A percentile compares a stretch with the other conserved stretches of the same genome.
These are phyloP conservation scores for Parnassius orleans DNA, from an alignment of 2,888 invertebrate genomes.

Conservation along the genomic window DNA sequence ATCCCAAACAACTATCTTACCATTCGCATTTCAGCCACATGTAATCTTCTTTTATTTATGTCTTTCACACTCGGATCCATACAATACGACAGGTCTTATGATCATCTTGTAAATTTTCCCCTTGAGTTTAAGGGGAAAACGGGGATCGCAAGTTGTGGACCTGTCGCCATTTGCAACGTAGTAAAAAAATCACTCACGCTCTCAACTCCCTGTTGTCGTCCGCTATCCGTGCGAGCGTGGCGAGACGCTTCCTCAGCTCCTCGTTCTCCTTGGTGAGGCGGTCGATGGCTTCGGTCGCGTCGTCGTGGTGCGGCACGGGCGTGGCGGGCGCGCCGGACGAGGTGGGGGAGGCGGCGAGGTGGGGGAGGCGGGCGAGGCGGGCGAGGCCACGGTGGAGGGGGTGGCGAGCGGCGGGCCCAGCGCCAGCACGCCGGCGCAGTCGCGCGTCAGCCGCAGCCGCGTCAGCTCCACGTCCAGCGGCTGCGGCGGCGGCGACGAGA, in stretches of 20 bases:
- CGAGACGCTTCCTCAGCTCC: slow-evolving; percentile 69
- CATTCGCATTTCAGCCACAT: too few relatives aligned
- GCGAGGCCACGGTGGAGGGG: slow-evolving; percentile 46
- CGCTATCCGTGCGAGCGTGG: slow-evolving; percentile 73
- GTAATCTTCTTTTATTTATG: too few relatives aligned
- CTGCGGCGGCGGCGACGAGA: slow-evolving; percentile 89
- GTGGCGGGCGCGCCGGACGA: slow-evolving; percentile 41
- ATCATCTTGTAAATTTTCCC: too few relatives aligned
- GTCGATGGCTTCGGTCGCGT: slow-evolving; percentile 61
- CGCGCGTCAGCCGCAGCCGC: slow-evolving; percentile 85
- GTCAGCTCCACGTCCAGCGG: slow-evolving; percentile 89
- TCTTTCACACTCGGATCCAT: too few relatives aligned
- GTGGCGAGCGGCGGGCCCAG: slow-evolving; percentile 81
- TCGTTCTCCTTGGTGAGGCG: slow-evolving; percentile 71
- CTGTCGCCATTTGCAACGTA: too few relatives aligned
- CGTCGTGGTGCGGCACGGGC: slow-evolving; percentile 65
- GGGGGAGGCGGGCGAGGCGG: slow-evolving; percentile 53
- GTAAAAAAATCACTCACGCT: slow-evolving; percentile 57
- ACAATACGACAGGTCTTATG: too few relatives aligned
- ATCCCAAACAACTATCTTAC: too few relatives aligned
- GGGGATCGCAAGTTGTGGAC: too few relatives aligned
- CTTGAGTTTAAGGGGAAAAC: too few relatives aligned
- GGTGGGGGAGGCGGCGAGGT: slow-evolving; percentile 59
- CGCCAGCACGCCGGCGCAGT: slow-evolving; percentile 86
- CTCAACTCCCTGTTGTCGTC: slow-evolving; percentile 77